Conservation (phyloP, 1,140 invertebrate genomes). For the Leptopilina clavipes region DNA sequence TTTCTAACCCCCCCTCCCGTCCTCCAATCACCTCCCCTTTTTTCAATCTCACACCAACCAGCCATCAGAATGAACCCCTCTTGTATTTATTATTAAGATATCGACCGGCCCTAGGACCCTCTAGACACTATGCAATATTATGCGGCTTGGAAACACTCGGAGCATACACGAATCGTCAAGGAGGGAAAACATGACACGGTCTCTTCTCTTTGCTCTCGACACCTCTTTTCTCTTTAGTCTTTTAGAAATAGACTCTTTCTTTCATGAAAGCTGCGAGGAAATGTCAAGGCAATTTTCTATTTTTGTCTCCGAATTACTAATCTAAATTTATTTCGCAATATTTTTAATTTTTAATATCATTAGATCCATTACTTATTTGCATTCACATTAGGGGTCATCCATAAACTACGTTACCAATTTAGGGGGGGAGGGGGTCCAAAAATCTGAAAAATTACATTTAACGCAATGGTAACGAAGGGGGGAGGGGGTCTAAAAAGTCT, state of each 20-base stretch:
- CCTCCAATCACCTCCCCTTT: constrained; percentile 64
- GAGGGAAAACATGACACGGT: not conserved
- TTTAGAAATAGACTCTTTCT: not conserved
- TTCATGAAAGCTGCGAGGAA: not conserved
- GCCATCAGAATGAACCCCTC: constrained; percentile 68
- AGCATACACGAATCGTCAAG: constrained; percentile 20
- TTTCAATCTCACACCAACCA: constrained; percentile 71
- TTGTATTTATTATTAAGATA: constrained; percentile 75
- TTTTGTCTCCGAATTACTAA: not conserved
- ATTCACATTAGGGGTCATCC: too few species aligned
- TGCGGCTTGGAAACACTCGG: constrained; percentile 21
- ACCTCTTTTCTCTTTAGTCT: constrained; percentile 4
- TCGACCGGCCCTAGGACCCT: constrained; percentile 67
- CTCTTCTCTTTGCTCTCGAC: not conserved
- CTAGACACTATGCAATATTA: constrained; percentile 42
- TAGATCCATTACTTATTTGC: too few species aligned
- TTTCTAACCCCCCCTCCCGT: constrained; percentile 42
- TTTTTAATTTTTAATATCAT: too few species aligned
- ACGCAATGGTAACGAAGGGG: too few species aligned
- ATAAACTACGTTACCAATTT: too few species aligned
- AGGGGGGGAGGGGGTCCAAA: too few species aligned
- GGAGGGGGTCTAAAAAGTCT: too few species aligned
- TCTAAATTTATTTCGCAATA: too few species aligned
- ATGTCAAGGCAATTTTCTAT: not conserved
- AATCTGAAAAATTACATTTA: too few species aligned